Base-by-base conservation (phyloP, 37 sponge, comb jelly and placozoan genomes). In the Cladorhizidae sp. region DNA sequence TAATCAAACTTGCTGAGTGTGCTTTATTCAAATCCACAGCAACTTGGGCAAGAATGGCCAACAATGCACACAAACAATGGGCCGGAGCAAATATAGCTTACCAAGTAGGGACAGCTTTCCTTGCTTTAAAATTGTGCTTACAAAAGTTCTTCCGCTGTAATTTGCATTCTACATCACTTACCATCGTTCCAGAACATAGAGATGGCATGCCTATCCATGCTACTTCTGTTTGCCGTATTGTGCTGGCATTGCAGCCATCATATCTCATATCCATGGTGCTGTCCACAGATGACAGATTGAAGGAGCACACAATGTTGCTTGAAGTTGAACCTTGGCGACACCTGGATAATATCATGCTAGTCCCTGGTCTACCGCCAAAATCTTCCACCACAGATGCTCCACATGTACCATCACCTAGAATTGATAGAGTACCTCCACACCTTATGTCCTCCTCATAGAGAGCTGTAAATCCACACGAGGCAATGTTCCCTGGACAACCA, bases 381-480 rank as follows among this genome's bases (percentile, higher is more conserved):
- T 25, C 38, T 0, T 81, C 81, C 61, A 81, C 31, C 28, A 81
- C n/a, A n/a, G 70, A 70, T 0, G 58, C 43, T 17, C 81, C 81
- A 81, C 81, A 72, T 38, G 59, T 40, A 32, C 70, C 31, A 57
- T 57, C 54, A 36, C 2, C 9, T 18, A 37, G 9, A 75, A 56
- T 26, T 18, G 21, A 0, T 35, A 2, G 0, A 38, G 45, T 31
- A 20, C 38, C 43, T 1, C 69, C 39, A 68, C 80, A 79, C 7
- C 3, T 6, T 0, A 79, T 5, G n/a, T 42, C 23, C 21, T 43
- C 20, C 55, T 79, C 80, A 65, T 79, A 79, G 31, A 79, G 56
- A 28, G 69, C 80, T n/a, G 29, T 39, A 39, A 79, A 79, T 25
- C 7, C 17, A 41, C 67, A 22, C 14, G 69, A 18, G 29, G 45